Percentiles rank a stretch among this genome's conserved stretches.
phyloP scores from a whole-genome alignment of 2,113 vertebrate genomes.

The Rhagologus leucostigma region DNA sequence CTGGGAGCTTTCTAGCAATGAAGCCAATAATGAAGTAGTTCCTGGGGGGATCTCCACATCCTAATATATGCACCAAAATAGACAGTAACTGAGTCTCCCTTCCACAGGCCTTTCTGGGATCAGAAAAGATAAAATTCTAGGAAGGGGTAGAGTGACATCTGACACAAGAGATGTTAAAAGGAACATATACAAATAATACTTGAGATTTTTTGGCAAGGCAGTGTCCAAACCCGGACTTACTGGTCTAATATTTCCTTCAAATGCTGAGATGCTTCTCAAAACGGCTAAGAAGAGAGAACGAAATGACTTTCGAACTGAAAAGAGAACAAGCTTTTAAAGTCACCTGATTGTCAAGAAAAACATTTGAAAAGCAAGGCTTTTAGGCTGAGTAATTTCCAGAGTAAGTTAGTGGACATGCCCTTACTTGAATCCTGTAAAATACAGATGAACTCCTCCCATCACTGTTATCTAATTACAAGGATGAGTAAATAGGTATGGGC shows the following conservation, averaged over 20 bases:
- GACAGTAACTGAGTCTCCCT: not conserved
- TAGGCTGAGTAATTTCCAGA: conserved; percentile 45
- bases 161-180: not conserved
- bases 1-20: not conserved
- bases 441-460: conserved; percentile 50
- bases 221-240: not conserved
- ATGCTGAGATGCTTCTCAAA: not conserved
- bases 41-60: not conserved
- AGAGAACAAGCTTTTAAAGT: not conserved
- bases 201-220: not conserved
- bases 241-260: not conserved
- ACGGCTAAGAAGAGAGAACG: not conserved
- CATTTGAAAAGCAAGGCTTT: not conserved
- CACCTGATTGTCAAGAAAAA: not conserved
- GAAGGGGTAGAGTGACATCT: not conserved
- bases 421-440: conserved; percentile 36
- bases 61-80: not conserved
- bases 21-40: not conserved
- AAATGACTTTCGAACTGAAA: not conserved
- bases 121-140: not conserved
- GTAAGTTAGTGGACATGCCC: conserved; percentile 20
- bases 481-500: conserved; percentile 58
- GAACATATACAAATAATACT: not conserved
- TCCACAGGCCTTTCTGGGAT: not conserved
- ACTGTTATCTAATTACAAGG: conserved; percentile 67